Conservation (phyloP, 2,113 vertebrate genomes). For the Callaeas wilsoni region DNA sequence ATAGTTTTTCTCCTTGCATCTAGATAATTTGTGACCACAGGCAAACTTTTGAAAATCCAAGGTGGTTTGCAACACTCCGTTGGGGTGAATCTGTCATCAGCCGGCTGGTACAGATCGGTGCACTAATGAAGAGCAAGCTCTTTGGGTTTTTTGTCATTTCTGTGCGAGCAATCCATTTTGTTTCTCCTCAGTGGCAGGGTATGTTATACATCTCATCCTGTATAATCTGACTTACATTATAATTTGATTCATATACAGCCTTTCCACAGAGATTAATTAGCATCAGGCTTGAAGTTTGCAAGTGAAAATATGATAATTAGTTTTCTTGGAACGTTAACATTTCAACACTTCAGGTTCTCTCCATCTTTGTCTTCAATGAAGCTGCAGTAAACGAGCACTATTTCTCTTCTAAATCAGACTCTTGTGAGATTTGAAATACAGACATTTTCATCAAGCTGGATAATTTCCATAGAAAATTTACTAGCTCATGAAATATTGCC, state of each 20-base stretch:
- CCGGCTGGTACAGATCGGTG: conserved; percentile 65
- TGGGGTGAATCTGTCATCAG: conserved; percentile 76
- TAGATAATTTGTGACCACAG: conserved; percentile 81
- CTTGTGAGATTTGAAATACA: conserved; percentile 59
- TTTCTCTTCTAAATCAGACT: conserved; percentile 63
- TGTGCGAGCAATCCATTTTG: conserved; percentile 30
- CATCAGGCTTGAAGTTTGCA: conserved; percentile 58
- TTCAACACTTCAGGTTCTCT: conserved; percentile 40
- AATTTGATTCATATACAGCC: conserved; percentile 52
- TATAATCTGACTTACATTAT: conserved; percentile 60
- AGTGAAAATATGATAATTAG: conserved; percentile 66
- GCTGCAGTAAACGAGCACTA: conserved; percentile 60
- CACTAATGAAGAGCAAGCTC: conserved; percentile 73
- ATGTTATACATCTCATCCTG: conserved; percentile 31
- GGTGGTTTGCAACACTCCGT: conserved; percentile 77
- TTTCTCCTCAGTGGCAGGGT: conserved; percentile 18
- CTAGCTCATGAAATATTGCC: conserved; percentile 57
- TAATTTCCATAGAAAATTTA: conserved; percentile 62
- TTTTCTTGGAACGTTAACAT: conserved; percentile 42
- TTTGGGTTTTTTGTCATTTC: conserved; percentile 11
- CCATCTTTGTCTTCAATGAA: conserved; percentile 56
- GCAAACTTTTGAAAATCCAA: conserved; percentile 79
- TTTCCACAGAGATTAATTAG: conserved; percentile 66
- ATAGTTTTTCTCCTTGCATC: conserved; percentile 76
- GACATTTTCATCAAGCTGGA: conserved; percentile 56